phyloP scores from a whole-genome alignment of 2,113 vertebrate species.

The Cynocephalus volans region DNA sequence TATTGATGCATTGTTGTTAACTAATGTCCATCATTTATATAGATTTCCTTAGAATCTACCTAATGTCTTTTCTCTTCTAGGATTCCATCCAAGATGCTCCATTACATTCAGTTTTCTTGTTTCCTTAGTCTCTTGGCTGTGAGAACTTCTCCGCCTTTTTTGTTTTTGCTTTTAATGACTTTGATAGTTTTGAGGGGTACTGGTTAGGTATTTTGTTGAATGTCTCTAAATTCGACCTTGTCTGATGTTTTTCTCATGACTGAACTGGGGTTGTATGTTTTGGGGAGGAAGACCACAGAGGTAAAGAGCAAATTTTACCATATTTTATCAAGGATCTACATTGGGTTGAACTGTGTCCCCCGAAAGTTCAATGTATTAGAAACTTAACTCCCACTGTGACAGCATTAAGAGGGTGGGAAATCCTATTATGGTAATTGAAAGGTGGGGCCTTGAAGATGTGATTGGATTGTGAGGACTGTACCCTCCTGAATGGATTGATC shows the following conservation, averaged over 20 bases:
- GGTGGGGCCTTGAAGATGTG: too few species aligned
- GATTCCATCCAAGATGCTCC: not conserved
- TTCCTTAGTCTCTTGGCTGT: not conserved
- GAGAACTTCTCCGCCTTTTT: not conserved
- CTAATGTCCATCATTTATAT: not conserved
- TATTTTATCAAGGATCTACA: not conserved
- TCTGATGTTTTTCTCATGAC: slow-evolving; percentile 5
- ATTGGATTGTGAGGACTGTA: too few species aligned
- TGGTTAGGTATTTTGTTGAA: not conserved
- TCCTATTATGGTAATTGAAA: too few species aligned
- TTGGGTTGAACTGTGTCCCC: too few species aligned
- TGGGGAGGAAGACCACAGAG: not conserved
- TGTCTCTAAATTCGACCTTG: not conserved
- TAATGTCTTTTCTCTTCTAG: not conserved
- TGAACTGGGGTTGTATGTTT: not conserved
- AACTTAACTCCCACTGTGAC: too few species aligned
- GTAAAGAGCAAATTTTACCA: slow-evolving; percentile 5
- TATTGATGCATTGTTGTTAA: not conserved
- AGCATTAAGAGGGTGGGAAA: too few species aligned
- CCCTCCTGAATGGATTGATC: too few species aligned
- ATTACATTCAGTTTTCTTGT: too few species aligned
- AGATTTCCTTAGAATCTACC: not conserved
- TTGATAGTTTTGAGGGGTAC: not conserved
- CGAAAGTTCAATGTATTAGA: too few species aligned
- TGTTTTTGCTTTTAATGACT: not conserved